Base-by-base conservation (phyloP, 2,113 vertebrate species). In the Amphiprion percula region DNA sequence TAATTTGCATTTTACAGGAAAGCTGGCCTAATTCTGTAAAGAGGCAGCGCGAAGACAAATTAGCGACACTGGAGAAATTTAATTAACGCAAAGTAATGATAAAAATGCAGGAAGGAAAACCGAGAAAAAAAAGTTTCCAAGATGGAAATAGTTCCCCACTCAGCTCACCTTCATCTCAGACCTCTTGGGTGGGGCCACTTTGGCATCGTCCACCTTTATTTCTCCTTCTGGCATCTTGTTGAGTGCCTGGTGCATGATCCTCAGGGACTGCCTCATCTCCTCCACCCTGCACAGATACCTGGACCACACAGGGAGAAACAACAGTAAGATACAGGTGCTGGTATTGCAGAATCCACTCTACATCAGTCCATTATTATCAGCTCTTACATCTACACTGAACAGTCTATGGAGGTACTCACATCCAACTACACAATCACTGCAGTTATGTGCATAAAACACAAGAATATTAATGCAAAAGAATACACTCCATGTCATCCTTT, bases 221-320 rank as follows among this genome's bases (percentile, higher is more conserved):
- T 99, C 97, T 0, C 98, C 98, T 3, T 96, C 93, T 0, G 98
- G 98, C 97, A 99, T 99, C 92, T 97, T 98, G 82, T 99, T 99
- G 55, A 99, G 94, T 44, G 94, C 94, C 89, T 99, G 96, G 1
- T 71, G 67, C 77, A 99, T 97, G 94, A 99, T 99, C 1, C 96
- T 91, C 2, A 99, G 93, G 0, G 96, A 96, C 94, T 99, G 98
- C 0, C 97, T 95, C 97, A 99, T 99, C 91, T 99, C 98, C 78
- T 99, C 98, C 74, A 99, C 92, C 0, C 97, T 94, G 83, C 97
- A 99, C 74, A 99, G 93, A 86, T 99, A 98, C 89, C 97, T 99
- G 79, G 23, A 72, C 19, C 52, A 21, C 33, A 68, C 53, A 55
- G 50, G 62, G 1, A 74, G 11, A 12, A 17, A 10, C 10, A n/a